A percentile compares a stretch with the other conserved stretches of the same genome.
Conservation (phyloP, 2,113 vertebrate species). For the Chlorodrepanis virens region DNA sequence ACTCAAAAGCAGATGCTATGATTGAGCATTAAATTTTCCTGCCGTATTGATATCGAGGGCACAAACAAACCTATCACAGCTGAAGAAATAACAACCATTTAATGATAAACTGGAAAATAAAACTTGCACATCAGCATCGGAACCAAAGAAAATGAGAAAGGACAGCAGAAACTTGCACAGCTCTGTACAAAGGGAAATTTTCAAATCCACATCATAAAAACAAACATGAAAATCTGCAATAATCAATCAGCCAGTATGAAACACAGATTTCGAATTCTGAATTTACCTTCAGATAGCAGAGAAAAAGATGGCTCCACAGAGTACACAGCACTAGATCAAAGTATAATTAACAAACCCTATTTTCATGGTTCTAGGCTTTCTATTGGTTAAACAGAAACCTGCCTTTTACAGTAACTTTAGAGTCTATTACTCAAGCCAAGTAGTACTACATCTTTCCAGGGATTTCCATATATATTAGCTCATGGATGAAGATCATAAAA, state of each 20-base stretch:
- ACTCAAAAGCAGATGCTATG: background rate
- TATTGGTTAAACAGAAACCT: background rate
- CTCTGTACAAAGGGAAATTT: background rate
- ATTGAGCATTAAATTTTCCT: background rate
- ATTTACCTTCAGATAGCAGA: background rate
- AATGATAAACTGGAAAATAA: background rate
- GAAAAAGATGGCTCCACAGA: background rate
- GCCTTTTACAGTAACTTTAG: conserved; percentile 5
- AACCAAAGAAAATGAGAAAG: background rate
- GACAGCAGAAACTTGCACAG: background rate
- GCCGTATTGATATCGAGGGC: background rate
- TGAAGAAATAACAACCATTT: background rate
- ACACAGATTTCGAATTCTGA: background rate
- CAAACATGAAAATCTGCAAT: background rate
- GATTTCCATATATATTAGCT: conserved; percentile 5
- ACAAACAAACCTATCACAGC: background rate
- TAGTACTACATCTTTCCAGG: background rate
- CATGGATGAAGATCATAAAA: background rate
- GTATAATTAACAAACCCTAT: background rate
- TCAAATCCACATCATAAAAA: background rate
- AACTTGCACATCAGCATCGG: background rate
- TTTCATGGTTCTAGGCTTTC: background rate
- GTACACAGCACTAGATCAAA: background rate
- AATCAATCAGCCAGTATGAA: background rate
- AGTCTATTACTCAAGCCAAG: background rate